phyloP scores from a whole-genome alignment of 2,797 vertebrate genomes.

The Alexandromys oeconomus region DNA sequence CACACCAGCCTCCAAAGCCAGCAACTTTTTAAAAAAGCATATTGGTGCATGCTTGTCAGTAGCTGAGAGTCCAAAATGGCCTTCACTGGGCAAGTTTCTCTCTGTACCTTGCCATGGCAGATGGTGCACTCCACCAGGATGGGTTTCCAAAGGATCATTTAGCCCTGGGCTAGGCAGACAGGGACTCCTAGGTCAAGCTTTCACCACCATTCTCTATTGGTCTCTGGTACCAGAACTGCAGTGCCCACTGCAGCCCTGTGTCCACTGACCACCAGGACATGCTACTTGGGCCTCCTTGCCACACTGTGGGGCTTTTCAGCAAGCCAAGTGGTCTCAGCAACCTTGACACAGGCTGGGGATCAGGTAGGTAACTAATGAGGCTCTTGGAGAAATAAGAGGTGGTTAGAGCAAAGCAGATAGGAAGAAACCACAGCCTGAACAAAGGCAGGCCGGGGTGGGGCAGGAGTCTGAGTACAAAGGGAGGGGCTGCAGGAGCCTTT shows the following conservation, averaged over 20 bases:
- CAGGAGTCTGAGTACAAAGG: background rate
- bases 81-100: background rate
- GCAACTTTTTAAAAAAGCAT: rapidly evolving
- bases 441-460: background rate
- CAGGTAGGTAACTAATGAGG: background rate
- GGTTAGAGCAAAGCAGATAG: background rate
- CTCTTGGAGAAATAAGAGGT: background rate
- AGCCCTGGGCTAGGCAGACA: background rate
- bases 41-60: rapidly evolving
- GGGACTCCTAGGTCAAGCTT: background rate
- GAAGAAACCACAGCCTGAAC: background rate
- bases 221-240: background rate
- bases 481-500: background rate
- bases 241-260: background rate
- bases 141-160: background rate
- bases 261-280: background rate
- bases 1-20: rapidly evolving
- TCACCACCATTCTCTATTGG: background rate
- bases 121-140: background rate
- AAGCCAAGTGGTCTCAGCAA: background rate
- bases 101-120: background rate
- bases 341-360: background rate
- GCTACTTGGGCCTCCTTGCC: background rate
- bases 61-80: no score
- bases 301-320: background rate